A percentile compares a stretch with the other conserved stretches of the same genome.
Evolutionary conservation across 2,888 invertebrate genomes (phyloP).

Genomic region (Mesodorylaimus sp.): DNA sequence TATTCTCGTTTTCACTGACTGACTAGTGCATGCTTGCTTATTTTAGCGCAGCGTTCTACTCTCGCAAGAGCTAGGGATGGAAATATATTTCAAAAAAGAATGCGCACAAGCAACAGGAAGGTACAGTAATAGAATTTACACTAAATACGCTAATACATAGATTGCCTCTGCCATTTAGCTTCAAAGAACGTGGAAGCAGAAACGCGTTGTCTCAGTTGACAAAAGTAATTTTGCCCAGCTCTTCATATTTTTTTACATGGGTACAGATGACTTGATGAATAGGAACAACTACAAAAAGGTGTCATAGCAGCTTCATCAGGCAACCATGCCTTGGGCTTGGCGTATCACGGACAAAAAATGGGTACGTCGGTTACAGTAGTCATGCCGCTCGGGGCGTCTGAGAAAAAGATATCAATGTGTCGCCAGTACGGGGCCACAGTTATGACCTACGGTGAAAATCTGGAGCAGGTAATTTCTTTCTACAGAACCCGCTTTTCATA

Average conservation of each 20-base stretch:
- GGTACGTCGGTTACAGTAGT: constrained; percentile 61
- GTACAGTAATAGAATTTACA: constrained; percentile 35
- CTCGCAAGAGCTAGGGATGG: constrained; percentile 50
- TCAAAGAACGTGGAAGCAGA: constrained; percentile 82
- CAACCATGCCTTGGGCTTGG: constrained; percentile 70
- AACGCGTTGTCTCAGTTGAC: constrained; percentile 12
- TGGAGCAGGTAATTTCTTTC: constrained; percentile 1
- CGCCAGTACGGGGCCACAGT: constrained; percentile 64
- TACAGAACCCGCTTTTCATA: background rate
- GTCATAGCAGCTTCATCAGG: constrained; percentile 83
- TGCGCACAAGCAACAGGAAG: constrained; percentile 85
- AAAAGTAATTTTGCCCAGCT: too few species aligned
- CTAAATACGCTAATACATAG: too few species aligned
- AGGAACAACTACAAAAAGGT: constrained; percentile 51
- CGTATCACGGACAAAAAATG: constrained; percentile 55
- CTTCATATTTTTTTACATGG: background rate
- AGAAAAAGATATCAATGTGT: constrained; percentile 84
- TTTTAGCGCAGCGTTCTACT: constrained; percentile 64
- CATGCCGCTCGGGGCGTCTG: constrained; percentile 84
- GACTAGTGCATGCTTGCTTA: constrained; percentile 11
- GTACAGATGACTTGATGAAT: constrained; percentile 9
- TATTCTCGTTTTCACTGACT: too few species aligned
- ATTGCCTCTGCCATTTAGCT: too few species aligned
- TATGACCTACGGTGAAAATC: constrained; percentile 49
- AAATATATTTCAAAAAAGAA: constrained; percentile 78